Evolutionary conservation across 2,888 invertebrate species (phyloP).

Genomic region (Xanthostigma xanthostigma): DNA sequence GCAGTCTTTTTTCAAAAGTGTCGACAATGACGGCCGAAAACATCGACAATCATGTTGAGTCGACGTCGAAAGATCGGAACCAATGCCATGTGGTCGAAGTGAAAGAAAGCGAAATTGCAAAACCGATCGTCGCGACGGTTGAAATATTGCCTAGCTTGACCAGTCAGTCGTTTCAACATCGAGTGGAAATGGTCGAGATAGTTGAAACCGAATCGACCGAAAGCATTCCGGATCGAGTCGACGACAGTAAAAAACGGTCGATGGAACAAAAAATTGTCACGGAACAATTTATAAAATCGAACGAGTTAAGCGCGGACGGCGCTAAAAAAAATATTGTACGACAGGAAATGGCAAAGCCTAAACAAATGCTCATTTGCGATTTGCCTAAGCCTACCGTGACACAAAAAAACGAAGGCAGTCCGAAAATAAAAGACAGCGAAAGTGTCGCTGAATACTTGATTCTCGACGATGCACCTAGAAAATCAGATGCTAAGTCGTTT

Average conservation of each 20-base stretch:
- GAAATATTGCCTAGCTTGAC: slow-evolving; percentile 16
- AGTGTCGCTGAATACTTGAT: slow-evolving; percentile 24
- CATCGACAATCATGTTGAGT: not conserved
- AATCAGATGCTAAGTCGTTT: too few species aligned
- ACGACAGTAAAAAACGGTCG: not conserved
- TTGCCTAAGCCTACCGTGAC: too few species aligned
- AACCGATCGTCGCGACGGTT: slow-evolving; percentile 40
- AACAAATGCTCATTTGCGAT: too few species aligned
- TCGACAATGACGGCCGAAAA: slow-evolving; percentile 26
- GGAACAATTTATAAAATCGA: too few species aligned
- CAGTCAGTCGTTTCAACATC: slow-evolving; percentile 1
- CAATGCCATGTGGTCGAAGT: slow-evolving; percentile 50
- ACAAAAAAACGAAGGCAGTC: slow-evolving; percentile 6
- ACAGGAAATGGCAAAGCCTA: too few species aligned
- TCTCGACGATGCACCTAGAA: slow-evolving; percentile 14
- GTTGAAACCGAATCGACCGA: slow-evolving; percentile 23
- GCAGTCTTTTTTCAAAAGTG: slow-evolving; percentile 53
- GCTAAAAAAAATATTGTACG: too few species aligned
- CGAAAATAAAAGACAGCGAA: slow-evolving; percentile 19
- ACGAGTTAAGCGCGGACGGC: too few species aligned
- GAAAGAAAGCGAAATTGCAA: slow-evolving; percentile 50
- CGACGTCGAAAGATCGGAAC: slow-evolving; percentile 15
- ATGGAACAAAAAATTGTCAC: too few species aligned
- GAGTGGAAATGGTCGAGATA: slow-evolving; percentile 38
- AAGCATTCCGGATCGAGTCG: slow-evolving; percentile 5